phyloP scores from a whole-genome alignment of 2,888 invertebrate species.

The Sesia bembeciformis region DNA sequence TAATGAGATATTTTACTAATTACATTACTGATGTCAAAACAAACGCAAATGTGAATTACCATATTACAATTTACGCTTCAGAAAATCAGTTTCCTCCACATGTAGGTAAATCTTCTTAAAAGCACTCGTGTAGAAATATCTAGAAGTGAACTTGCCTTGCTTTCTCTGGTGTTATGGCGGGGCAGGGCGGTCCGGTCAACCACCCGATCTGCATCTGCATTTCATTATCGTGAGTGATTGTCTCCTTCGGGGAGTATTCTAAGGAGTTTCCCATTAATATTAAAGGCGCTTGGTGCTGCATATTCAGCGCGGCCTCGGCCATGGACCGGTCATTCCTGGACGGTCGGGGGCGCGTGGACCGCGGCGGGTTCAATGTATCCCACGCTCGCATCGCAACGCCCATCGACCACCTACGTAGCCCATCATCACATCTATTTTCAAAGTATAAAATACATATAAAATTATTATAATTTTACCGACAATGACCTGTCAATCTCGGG shows the following conservation, averaged over 20 bases:
- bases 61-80: no score
- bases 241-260: slow-evolving; percentile 42
- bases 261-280: slow-evolving; percentile 55
- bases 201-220: slow-evolving; percentile 40
- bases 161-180: no score
- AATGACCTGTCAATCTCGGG: slow-evolving; percentile 11
- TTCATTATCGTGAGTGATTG: slow-evolving; percentile 46
- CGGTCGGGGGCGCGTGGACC: slow-evolving; percentile 9
- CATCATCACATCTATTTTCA: slow-evolving; percentile 11
- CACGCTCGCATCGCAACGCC: not conserved
- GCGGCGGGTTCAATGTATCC: slow-evolving; percentile 29
- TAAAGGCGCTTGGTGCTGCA: slow-evolving; percentile 43
- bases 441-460: slow-evolving; percentile 21
- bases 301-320: slow-evolving; percentile 57
- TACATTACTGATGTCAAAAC: no score
- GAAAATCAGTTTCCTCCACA: no score
- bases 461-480: slow-evolving; percentile 20
- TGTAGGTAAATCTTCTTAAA: no score
- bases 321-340: slow-evolving; percentile 52
- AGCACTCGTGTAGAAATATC: no score
- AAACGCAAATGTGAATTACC: no score
- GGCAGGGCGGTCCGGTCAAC: slow-evolving; percentile 27
- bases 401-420: slow-evolving; percentile 6
- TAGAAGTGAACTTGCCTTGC: no score
- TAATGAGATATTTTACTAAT: no score